Evolutionary conservation across 2,888 invertebrate species (phyloP).

Genomic region (Allacma fusca): DNA sequence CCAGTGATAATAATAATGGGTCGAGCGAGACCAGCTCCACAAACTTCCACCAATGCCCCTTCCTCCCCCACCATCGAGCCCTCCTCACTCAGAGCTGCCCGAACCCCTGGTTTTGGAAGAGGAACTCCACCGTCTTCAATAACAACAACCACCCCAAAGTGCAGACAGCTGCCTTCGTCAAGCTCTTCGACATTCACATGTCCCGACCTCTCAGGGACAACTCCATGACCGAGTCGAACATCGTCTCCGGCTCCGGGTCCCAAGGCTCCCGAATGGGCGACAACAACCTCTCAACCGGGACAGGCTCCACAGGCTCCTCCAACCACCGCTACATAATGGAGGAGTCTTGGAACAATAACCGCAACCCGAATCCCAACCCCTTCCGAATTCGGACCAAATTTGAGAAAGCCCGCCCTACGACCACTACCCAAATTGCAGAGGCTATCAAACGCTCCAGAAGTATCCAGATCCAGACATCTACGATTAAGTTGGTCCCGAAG

Average conservation of each 20-base stretch:
- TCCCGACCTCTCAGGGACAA: conserved; percentile 36
- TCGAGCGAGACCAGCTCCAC: conserved; percentile 50
- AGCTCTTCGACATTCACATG: conserved; percentile 54
- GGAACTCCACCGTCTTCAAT: conserved; percentile 34
- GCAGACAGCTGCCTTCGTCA: conserved; percentile 47
- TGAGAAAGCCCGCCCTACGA: conserved; percentile 42
- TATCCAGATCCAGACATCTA: conserved; percentile 58
- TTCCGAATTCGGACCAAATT: conserved; percentile 38
- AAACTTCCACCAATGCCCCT: conserved; percentile 32
- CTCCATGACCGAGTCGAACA: conserved; percentile 49
- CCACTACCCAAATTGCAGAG: conserved; percentile 55
- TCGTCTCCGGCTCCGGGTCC: background rate
- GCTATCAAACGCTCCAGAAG: conserved; percentile 54
- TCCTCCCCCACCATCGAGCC: background rate
- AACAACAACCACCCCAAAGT: conserved; percentile 31
- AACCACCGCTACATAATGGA: conserved; percentile 50
- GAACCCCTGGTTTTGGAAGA: conserved; percentile 45
- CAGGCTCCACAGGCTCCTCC: conserved; percentile 45
- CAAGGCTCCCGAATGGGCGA: background rate
- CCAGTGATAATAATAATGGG: conserved; percentile 55
- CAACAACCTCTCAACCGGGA: conserved; percentile 16
- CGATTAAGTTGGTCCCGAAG: conserved; percentile 42
- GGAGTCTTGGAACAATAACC: conserved; percentile 57
- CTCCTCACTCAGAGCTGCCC: conserved; percentile 58
- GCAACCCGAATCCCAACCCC: conserved; percentile 51